These are phyloP conservation scores for Chlorodrepanis virens DNA, from an alignment of 2,113 vertebrate genomes.

Conservation along the genomic window DNA sequence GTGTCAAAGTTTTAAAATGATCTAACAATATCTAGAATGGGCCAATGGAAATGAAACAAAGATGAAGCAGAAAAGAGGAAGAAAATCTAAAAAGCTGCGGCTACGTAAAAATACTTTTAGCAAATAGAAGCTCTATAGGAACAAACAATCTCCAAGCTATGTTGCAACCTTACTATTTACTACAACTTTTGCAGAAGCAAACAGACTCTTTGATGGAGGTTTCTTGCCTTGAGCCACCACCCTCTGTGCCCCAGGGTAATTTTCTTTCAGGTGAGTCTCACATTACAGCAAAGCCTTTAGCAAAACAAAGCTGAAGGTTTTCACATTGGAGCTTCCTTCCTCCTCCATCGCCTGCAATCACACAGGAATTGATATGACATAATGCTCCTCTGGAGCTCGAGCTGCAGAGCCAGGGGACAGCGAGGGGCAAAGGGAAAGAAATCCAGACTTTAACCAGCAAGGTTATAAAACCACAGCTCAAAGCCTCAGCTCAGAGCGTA, in stretches of 20 bases:
- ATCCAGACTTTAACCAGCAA: neutral
- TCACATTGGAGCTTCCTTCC: neutral
- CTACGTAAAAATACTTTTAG: neutral
- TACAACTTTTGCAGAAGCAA: neutral
- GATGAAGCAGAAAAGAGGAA: neutral
- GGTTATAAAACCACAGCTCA: neutral
- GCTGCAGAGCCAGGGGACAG: neutral
- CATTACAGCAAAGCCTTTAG: neutral
- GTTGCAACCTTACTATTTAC: neutral
- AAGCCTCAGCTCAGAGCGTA: fast-evolving
- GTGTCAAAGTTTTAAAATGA: neutral
- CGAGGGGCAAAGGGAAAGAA: neutral
- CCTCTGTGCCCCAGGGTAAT: neutral
- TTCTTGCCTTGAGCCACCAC: neutral
- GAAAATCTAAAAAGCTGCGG: neutral
- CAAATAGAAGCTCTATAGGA: neutral
- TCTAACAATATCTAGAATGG: neutral
- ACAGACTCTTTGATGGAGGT: neutral
- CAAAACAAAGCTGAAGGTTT: neutral
- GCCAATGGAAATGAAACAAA: neutral
- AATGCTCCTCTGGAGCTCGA: neutral
- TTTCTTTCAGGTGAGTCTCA: neutral
- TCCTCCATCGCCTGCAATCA: neutral
- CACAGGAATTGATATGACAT: neutral
- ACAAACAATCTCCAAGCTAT: neutral